Evolutionary conservation across 1,140 invertebrate species (phyloP).

Genomic region (Maniola jurtina): DNA sequence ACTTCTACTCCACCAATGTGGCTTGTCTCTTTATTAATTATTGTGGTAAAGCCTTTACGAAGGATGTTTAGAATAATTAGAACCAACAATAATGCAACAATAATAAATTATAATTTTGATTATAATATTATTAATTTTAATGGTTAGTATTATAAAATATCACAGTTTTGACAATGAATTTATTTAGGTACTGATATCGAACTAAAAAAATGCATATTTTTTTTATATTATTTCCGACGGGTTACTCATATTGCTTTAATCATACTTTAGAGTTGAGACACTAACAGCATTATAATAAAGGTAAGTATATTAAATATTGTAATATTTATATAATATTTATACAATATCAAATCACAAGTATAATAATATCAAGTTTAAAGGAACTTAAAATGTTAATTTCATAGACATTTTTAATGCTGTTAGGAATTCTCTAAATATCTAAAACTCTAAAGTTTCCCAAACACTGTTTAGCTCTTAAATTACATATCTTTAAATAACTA

Average conservation of each 20-base stretch:
- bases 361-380: neutral
- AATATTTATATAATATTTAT: too few species aligned
- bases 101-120: too few species aligned
- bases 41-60: too few species aligned
- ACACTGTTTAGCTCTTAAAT: neutral
- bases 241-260: neutral
- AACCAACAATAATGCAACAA: too few species aligned
- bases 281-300: neutral
- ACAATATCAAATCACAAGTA: neutral
- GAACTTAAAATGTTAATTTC: constrained; percentile 34
- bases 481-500: neutral
- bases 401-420: constrained; percentile 10
- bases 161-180: too few species aligned
- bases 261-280: neutral
- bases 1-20: too few species aligned
- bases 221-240: neutral
- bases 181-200: too few species aligned
- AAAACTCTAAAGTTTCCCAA: constrained; percentile 1
- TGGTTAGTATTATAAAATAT: too few species aligned
- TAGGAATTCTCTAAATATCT: neutral
- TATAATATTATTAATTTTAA: too few species aligned
- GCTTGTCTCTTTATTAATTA: too few species aligned
- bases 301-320: neutral
- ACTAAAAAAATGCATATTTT: too few species aligned
- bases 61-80: too few species aligned